Percentiles rank a stretch among this genome's conserved stretches.
phyloP scores from a whole-genome alignment of 2,113 vertebrate species.

The Psettodes erumei region DNA sequence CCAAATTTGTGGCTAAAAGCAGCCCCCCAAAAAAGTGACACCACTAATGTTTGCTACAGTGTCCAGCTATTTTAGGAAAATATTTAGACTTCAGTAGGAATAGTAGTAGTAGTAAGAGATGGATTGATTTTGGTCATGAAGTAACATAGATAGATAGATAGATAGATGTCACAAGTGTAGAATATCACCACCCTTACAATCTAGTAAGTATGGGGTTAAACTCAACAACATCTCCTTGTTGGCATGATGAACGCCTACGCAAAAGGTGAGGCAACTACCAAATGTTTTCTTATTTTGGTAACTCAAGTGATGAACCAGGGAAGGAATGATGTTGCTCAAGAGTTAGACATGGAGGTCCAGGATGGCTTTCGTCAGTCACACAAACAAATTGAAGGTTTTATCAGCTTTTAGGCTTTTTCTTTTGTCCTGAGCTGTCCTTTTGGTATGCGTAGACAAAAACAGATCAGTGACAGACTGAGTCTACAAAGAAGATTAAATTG shows the following conservation, averaged over 20 bases:
- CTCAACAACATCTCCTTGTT: neutral
- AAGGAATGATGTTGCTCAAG: constrained; percentile 20
- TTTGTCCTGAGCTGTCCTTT: constrained; percentile 56
- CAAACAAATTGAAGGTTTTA: constrained; percentile 54
- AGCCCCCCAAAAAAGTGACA: neutral
- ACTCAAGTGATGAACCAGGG: neutral
- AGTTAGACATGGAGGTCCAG: constrained; percentile 2
- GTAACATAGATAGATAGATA: too few species aligned
- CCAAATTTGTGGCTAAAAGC: neutral
- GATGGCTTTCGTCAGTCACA: constrained; percentile 33
- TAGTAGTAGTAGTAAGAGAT: too few species aligned
- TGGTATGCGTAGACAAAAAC: constrained; percentile 45
- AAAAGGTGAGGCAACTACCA: neutral
- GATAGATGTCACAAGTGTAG: too few species aligned
- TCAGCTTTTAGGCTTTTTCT: constrained; percentile 61
- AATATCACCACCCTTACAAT: too few species aligned
- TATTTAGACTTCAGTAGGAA: too few species aligned
- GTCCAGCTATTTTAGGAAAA: too few species aligned
- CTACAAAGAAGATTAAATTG: constrained; percentile 22
- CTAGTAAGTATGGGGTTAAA: too few species aligned
- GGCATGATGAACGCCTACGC: neutral
- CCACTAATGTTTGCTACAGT: neutral
- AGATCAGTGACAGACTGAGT: constrained; percentile 35
- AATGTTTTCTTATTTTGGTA: neutral
- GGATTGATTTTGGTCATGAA: too few species aligned